Base-by-base conservation (phyloP, 2,113 vertebrate genomes). In the Syngnathoides biaculeatus region DNA sequence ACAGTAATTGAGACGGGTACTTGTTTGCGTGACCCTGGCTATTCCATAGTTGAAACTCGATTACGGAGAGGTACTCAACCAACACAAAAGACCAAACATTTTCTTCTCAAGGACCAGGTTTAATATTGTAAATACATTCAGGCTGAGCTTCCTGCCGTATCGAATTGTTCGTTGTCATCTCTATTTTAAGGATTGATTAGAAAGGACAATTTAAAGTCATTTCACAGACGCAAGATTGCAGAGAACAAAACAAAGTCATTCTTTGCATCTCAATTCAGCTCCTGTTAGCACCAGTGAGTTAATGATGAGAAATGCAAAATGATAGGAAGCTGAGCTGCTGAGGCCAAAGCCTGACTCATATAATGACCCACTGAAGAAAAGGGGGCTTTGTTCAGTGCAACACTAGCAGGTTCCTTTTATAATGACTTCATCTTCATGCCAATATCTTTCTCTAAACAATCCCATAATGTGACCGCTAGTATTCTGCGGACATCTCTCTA, bases 341-440 rank as follows among this genome's bases (percentile, higher is more conserved):
- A 87, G 89, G 85, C 83, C 84, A 81, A 72, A 88, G 86, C 85
- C 77, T 78, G 53, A 24, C 80, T 84, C 84, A n/a, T 79, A 83
- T 86, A 89, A 89, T 73, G 84, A 75, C 63, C 76, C 17, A 19
- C 70, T 60, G 63, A 84, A 88, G 85, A 88, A 90, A 86, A 79
- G 72, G 71, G 76, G 52, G 80, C 87, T 88, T 89, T 90, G 89
- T 89, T 83, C 70, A 1, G 9, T 65, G 78, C 79, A 87, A 86
- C 85, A 86, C 86, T 85, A 87, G 85, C 86, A 82, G 83, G 86
- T 88, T 90, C 84, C 88, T 86, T 85, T 52, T 88, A 86, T 88
- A 88, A 87, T 83, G 83, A 88, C 86, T 89, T 78, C 73, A 82
- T 87, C 81, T 79, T 80, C 83, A 84, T 78, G 88, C 82, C 86